phyloP scores from a whole-genome alignment of 1,140 invertebrate species.

The Oscheius sp. region DNA sequence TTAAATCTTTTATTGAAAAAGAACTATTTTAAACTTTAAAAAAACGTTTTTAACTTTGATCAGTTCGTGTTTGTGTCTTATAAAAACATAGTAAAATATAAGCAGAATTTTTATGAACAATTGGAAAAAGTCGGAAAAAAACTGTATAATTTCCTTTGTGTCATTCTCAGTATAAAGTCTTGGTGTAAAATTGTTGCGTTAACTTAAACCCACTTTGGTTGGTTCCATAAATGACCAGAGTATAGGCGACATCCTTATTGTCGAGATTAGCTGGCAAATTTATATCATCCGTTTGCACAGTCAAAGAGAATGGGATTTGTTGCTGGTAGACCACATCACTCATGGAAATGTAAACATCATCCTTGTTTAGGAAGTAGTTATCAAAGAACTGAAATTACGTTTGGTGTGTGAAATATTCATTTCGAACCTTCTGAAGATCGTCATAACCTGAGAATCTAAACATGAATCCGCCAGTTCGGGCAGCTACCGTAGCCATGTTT shows the following conservation, averaged over 20 bases:
- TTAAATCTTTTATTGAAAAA: background rate
- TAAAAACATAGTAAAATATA: background rate
- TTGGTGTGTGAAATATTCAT: no score
- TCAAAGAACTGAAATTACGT: background rate
- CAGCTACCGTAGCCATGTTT: background rate
- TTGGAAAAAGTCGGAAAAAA: background rate
- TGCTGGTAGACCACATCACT: no score
- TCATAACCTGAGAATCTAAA: no score
- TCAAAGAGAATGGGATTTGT: no score
- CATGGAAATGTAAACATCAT: no score
- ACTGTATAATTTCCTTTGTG: background rate
- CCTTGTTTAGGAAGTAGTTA: background rate
- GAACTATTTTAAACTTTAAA: background rate
- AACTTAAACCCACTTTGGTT: background rate
- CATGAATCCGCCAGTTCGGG: background rate
- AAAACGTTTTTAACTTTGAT: background rate
- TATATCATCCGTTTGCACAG: no score
- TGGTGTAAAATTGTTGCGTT: background rate
- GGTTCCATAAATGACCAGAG: no score
- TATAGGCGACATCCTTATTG: no score
- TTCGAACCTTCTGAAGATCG: no score
- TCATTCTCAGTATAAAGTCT: background rate
- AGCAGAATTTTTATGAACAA: background rate
- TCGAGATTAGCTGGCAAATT: no score
- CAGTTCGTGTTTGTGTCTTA: background rate